A percentile compares a stretch with the other conserved stretches of the same genome.
Conservation (phyloP, 2,797 vertebrate genomes). For the Tarsius wallacei region DNA sequence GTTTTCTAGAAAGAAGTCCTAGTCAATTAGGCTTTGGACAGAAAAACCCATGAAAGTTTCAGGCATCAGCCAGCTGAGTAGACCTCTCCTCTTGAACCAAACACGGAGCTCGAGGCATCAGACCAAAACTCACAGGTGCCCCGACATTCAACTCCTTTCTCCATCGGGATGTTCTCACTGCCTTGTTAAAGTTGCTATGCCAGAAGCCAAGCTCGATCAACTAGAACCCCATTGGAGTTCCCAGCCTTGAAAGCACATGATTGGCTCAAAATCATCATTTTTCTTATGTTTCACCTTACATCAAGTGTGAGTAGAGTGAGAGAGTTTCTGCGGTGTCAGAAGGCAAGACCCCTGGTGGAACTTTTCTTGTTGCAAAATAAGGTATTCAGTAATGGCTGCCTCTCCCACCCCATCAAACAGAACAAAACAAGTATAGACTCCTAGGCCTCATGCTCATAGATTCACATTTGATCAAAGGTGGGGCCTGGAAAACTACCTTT, state of each 20-base stretch:
- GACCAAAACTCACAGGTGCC: neutral
- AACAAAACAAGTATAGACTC: neutral
- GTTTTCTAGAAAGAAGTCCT: neutral
- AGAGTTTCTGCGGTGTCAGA: neutral
- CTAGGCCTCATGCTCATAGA: neutral
- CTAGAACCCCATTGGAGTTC: neutral
- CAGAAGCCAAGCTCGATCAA: neutral
- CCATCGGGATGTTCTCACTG: neutral
- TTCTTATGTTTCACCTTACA: neutral
- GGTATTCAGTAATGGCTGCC: neutral
- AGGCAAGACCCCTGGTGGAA: neutral
- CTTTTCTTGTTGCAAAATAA: neutral
- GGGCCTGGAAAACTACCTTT: neutral
- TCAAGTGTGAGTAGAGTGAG: neutral
- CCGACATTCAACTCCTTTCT: neutral
- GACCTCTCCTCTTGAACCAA: neutral
- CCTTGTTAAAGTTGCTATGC: neutral
- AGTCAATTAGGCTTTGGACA: neutral
- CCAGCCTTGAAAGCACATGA: neutral
- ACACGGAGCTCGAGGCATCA: neutral
- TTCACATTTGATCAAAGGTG: neutral
- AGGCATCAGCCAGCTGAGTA: neutral
- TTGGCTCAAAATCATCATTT: constrained; percentile 10
- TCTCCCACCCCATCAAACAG: neutral
- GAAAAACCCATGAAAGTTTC: neutral